Conservation (phyloP, 1,140 invertebrate species). For the Drosophila carrolli region DNA sequence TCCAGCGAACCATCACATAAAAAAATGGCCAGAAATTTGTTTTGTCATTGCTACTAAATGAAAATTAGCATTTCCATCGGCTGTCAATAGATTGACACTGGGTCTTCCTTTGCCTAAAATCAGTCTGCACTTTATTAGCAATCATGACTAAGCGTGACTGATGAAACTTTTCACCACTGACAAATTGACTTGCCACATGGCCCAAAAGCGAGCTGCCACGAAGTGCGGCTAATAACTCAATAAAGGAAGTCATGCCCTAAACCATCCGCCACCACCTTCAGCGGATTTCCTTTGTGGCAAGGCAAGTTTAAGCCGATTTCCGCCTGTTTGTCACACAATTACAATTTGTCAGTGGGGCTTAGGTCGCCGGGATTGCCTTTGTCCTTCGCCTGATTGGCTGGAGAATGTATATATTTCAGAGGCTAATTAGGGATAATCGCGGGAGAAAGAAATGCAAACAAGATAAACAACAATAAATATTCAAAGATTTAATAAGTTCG, state of each 20-base stretch:
- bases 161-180: conserved; percentile 45
- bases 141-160: conserved; percentile 59
- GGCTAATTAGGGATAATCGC: conserved; percentile 77
- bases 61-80: conserved; percentile 55
- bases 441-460: conserved; percentile 10
- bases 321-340: conserved; percentile 81
- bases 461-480: conserved; percentile 21
- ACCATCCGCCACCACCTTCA: conserved; percentile 10
- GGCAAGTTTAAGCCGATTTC: conserved; percentile 73
- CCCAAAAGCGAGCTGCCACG: conserved; percentile 34
- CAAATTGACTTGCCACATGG: conserved; percentile 64
- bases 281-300: conserved; percentile 24
- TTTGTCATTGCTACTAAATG: conserved; percentile 45
- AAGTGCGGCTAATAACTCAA: conserved; percentile 69
- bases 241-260: conserved; percentile 50
- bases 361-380: conserved; percentile 31
- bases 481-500: neutral
- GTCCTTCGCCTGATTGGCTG: conserved; percentile 24
- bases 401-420: conserved; percentile 43
- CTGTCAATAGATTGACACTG: conserved; percentile 37
- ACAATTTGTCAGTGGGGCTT: conserved; percentile 74
- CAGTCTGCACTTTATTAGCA: conserved; percentile 56
- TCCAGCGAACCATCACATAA: conserved; percentile 10
- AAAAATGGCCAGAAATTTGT: conserved; percentile 38
- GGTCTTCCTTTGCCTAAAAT: neutral